These are phyloP conservation scores for Globodera ellingtonae DNA, from an alignment of 1,140 invertebrate genomes.

Conservation along the genomic window DNA sequence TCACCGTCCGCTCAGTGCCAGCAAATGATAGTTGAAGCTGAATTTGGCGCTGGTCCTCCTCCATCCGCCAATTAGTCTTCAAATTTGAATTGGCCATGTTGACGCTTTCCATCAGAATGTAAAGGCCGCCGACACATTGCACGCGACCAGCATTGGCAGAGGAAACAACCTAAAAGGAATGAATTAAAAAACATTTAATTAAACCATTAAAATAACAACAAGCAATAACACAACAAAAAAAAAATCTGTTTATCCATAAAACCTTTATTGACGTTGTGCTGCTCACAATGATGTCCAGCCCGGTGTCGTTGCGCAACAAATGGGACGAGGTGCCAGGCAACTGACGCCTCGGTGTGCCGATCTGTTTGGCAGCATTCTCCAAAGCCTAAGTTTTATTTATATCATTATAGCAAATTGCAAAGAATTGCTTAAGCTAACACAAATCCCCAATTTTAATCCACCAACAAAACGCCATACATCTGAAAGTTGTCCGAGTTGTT, in stretches of 20 bases:
- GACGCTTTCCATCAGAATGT: constrained; percentile 60
- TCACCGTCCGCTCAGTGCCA: constrained; percentile 70
- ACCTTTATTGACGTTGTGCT: constrained; percentile 59
- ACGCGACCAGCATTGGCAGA: too few species aligned
- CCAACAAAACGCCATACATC: constrained; percentile 16
- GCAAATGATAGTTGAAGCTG: constrained; percentile 57
- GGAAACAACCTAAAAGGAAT: too few species aligned
- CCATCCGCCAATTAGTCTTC: constrained; percentile 30
- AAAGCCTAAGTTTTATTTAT: constrained; percentile 64
- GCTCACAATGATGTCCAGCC: constrained; percentile 53
- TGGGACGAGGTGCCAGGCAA: constrained; percentile 73
- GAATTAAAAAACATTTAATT: too few species aligned
- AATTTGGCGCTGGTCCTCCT: constrained; percentile 43
- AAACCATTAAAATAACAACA: too few species aligned
- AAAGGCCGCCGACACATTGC: constrained; percentile 56
- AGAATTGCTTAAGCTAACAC: too few species aligned
- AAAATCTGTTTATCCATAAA: too few species aligned
- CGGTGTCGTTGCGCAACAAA: constrained; percentile 69
- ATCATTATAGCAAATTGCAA: background rate
- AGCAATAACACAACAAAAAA: too few species aligned
- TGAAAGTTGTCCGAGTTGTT: constrained; percentile 72
- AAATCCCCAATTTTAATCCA: background rate
- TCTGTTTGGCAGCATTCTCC: constrained; percentile 68
- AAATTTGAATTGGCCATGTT: constrained; percentile 1
- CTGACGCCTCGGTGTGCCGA: constrained; percentile 62